Evolutionary conservation across 2,888 invertebrate genomes (phyloP).

Genomic region (Neuroscelio doddi): DNA sequence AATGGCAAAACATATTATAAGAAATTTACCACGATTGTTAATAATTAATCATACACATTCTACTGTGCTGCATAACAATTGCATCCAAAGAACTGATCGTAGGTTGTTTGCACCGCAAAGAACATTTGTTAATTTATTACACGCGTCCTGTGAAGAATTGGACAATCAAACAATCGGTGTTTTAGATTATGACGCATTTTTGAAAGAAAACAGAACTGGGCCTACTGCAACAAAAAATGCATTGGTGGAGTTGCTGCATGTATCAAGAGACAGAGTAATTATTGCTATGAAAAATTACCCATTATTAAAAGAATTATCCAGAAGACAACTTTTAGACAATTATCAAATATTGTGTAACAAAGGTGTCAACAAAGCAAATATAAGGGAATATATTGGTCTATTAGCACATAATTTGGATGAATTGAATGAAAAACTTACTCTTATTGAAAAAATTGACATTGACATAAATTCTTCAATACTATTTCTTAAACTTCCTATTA

Average conservation of each 20-base stretch:
- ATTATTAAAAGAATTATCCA: slow-evolving; percentile 14
- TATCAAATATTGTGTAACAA: slow-evolving; percentile 30
- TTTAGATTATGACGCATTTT: background rate
- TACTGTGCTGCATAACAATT: too few relatives aligned
- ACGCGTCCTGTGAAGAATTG: too few relatives aligned
- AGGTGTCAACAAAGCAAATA: slow-evolving; percentile 30
- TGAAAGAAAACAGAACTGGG: background rate
- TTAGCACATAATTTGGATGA: slow-evolving; percentile 16
- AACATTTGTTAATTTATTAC: too few relatives aligned
- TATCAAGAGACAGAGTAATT: slow-evolving; percentile 15
- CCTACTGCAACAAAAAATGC: background rate
- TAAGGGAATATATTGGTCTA: slow-evolving; percentile 38
- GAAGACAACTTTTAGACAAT: slow-evolving; percentile 26
- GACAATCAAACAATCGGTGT: too few relatives aligned
- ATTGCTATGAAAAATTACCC: slow-evolving; percentile 22
- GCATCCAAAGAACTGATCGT: too few relatives aligned
- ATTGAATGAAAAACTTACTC: slow-evolving; percentile 27
- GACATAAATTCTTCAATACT: slow-evolving; percentile 33
- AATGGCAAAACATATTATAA: too few relatives aligned
- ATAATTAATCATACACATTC: too few relatives aligned
- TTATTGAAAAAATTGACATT: slow-evolving; percentile 19
- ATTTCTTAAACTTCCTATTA: slow-evolving; percentile 26
- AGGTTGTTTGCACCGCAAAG: too few relatives aligned
- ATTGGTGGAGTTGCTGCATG: background rate
- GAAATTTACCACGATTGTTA: too few relatives aligned